Evolutionary conservation across 2,113 vertebrate species (phyloP), one percentile per base, ranked within the genome.

Genomic region (Oxyruncus cristatus): DNA sequence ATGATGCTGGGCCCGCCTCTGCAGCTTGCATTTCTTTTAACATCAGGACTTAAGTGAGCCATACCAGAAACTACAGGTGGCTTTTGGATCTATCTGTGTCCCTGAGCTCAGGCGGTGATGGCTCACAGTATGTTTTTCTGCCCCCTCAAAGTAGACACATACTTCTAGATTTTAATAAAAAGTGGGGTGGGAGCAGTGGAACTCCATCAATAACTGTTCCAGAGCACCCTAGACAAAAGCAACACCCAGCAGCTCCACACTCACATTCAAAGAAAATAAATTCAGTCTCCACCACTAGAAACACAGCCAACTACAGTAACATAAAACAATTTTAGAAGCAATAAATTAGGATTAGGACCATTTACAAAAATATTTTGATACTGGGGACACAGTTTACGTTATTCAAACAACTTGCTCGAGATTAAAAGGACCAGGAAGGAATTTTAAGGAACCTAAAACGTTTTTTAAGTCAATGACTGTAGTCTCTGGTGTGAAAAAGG

Each of bases 301-400:
- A 94, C 70, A 78, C 65, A 85, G 62, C 71, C 91, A 91, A 79
- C 88, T 87, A 85, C 0, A 1, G 93, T 82, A 96, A 94, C 76
- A 61, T 58, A 62, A 97, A 97, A 97, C 75, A 92, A 97, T 94
- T 97, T 97, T 85, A 97, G 95, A 97, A 96, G 94, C 83, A 95
- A 97, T 97, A 97, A 97, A 98, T 97, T 96, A 97, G 90, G 78
- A 95, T 96, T 88, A 92, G 81, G 72, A 88, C n/a, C 10, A 2
- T 97, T 98, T 96, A 95, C 66, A 88, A 91, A 98, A 97, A 97
- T 97, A 97, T 97, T 98, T 98, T 97, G 83, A 93, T 97, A 95
- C 62, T 65, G 78, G 74, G 86, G 39, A 95, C 85, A 71, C 37
- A 87, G 88, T 93, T 96, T 94, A 94, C 81, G 96, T 93, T 95